Base-by-base conservation (phyloP, 2,797 vertebrate genomes). In the Buceros bicornis region DNA sequence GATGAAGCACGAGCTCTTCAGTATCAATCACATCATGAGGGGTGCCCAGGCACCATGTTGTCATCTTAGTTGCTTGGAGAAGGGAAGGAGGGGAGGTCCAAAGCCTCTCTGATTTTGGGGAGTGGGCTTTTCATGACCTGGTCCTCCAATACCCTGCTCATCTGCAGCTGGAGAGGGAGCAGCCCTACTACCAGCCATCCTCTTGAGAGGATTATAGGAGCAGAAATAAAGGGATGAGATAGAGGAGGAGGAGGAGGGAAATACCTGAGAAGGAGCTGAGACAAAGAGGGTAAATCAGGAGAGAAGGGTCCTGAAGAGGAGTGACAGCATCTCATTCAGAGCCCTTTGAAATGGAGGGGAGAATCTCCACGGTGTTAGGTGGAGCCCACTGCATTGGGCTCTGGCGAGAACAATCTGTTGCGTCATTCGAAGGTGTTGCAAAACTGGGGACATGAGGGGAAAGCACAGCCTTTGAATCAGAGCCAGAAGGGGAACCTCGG, bases 371-470 rank as follows among this genome's bases (percentile, higher is more conserved):
- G 29, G 40, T 15, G 4, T 64, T 60, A 1, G 3, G 11, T 37
- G 65, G 24, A 48, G 20, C 20, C 48, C 48, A 48, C 84, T 82
- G 57, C 40, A 28, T 24, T 47, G 61, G 35, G 42, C 71, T n/a
- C 29, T 6, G 9, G 65, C 1, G 5, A 66, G 58, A 50, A 11
- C 11, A 25, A 7, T 35, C 15, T 0, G 0, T 89, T 96, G 92
- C 82, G 13, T 93, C 89, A 88, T 25, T 72, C 62, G 65, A 58
- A 76, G 67, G 33, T 7, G 13, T 91, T 96, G 96, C 73, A 70
- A 82, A 81, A 90, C 4, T 24, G 5, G 35, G 72, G 85, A 13
- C 58, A 86, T 51, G 14, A 35, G 62, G 69, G 95, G 87, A 93
- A 96, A 95, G 45, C 33, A 71, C 78, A 80, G 56, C 6, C 31